Conservation (phyloP, 2,888 invertebrate genomes). For the Noctua comes region DNA sequence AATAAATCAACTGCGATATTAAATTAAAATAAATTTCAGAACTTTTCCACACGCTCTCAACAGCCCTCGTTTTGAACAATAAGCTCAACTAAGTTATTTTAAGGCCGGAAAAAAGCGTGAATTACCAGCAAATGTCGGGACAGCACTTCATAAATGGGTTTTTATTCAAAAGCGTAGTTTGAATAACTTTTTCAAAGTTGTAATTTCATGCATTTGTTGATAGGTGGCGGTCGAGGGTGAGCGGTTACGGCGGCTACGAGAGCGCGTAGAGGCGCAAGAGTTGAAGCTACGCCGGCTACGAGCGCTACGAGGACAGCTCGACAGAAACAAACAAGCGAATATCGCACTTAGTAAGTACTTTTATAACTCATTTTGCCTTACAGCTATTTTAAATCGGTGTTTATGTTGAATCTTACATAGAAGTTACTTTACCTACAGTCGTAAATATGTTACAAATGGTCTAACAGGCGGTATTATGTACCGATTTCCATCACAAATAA, state of each 20-base stretch:
- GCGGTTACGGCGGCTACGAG: constrained; percentile 95
- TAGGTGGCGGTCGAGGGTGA: constrained; percentile 96
- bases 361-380: constrained; percentile 22
- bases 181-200: constrained; percentile 12
- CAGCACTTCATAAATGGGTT: constrained; percentile 10
- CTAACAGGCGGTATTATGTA: constrained; percentile 31
- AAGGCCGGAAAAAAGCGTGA: constrained; percentile 23
- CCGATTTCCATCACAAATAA: constrained; percentile 38
- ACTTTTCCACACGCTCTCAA: constrained; percentile 49
- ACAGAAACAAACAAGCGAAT: constrained; percentile 97
- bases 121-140: constrained; percentile 2
- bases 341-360: constrained; percentile 96
- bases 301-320: constrained; percentile 97
- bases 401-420: neutral
- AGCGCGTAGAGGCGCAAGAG: constrained; percentile 98
- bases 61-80: constrained; percentile 46
- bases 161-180: constrained; percentile 29
- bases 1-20: constrained; percentile 36
- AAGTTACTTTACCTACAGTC: constrained; percentile 1
- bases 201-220: constrained; percentile 48
- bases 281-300: constrained; percentile 97
- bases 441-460: constrained; percentile 20
- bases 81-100: constrained; percentile 33
- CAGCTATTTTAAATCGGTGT: neutral
- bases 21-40: constrained; percentile 35